A percentile compares a stretch with the other conserved stretches of the same genome.
phyloP scores from a whole-genome alignment of 2,888 invertebrate species.

The Phyto melanocephala region DNA sequence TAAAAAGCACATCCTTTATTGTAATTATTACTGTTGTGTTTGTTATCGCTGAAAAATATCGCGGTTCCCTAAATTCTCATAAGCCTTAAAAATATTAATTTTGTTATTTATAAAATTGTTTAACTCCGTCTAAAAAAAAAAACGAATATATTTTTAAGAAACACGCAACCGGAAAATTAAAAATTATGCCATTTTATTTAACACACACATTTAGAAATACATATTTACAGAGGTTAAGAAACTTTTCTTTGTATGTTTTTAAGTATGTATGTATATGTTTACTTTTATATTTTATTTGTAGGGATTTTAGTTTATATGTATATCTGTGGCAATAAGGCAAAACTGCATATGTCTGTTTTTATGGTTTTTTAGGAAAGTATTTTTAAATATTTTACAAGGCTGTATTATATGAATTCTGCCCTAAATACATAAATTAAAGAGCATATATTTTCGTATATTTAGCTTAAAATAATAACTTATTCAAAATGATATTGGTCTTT shows the following conservation, averaged over 20 bases:
- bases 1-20: conserved; percentile 50
- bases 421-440: no score
- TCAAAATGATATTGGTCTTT: no score
- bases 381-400: no score
- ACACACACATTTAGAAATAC: no score
- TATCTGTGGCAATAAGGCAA: no score
- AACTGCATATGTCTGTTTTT: no score
- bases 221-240: conserved; percentile 45
- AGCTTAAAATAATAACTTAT: no score
- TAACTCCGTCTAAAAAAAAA: not conserved
- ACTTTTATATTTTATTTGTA: no score
- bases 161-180: conserved; percentile 61
- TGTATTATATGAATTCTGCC: no score
- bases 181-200: conserved; percentile 48
- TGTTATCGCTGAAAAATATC: conserved; percentile 23
- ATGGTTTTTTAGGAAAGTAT: no score
- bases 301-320: no score
- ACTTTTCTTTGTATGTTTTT: conserved; percentile 10
- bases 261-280: not conserved
- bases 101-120: not conserved
- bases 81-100: conserved; percentile 37
- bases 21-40: not conserved
- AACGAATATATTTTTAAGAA: not conserved
- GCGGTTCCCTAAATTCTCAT: conserved; percentile 11
- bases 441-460: no score